phyloP scores from a whole-genome alignment of 2,113 vertebrate species.

The Solea solea region DNA sequence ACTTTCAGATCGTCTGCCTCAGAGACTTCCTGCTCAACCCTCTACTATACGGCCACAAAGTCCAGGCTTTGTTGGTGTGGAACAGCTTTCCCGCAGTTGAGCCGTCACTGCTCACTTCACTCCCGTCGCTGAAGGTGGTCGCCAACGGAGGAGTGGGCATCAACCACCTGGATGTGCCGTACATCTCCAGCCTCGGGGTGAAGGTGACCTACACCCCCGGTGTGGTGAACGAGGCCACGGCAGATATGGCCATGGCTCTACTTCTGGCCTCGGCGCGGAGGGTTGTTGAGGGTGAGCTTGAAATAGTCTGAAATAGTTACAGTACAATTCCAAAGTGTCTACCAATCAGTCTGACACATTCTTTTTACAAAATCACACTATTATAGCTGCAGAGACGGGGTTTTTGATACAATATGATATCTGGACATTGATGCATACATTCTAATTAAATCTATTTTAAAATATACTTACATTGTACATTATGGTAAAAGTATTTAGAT shows the following conservation, averaged over 20 bases:
- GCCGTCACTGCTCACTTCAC: slow-evolving; percentile 43
- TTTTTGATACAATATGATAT: background rate
- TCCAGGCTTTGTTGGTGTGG: slow-evolving; percentile 67
- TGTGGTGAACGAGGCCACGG: slow-evolving; percentile 79
- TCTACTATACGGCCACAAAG: slow-evolving; percentile 42
- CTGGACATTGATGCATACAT: background rate
- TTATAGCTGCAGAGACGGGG: no score
- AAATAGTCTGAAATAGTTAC: background rate
- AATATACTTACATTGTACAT: no score
- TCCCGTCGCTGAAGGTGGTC: slow-evolving; percentile 83
- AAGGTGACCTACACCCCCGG: slow-evolving; percentile 84
- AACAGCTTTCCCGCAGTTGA: background rate
- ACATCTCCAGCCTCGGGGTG: slow-evolving; percentile 78
- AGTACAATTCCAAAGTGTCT: no score
- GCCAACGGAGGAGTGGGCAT: slow-evolving; percentile 81
- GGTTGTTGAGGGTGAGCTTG: slow-evolving; percentile 60
- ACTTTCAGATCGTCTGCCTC: slow-evolving; percentile 52
- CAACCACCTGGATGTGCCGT: slow-evolving; percentile 83
- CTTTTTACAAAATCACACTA: no score
- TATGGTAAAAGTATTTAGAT: no score
- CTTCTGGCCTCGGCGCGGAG: slow-evolving; percentile 85
- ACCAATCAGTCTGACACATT: no score
- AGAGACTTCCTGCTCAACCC: slow-evolving; percentile 60
- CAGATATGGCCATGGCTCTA: slow-evolving; percentile 84
- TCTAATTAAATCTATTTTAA: no score